Evolutionary conservation across 53 echinoderm and acorn worm species (phyloP).

Genomic region (Henricia sp.): DNA sequence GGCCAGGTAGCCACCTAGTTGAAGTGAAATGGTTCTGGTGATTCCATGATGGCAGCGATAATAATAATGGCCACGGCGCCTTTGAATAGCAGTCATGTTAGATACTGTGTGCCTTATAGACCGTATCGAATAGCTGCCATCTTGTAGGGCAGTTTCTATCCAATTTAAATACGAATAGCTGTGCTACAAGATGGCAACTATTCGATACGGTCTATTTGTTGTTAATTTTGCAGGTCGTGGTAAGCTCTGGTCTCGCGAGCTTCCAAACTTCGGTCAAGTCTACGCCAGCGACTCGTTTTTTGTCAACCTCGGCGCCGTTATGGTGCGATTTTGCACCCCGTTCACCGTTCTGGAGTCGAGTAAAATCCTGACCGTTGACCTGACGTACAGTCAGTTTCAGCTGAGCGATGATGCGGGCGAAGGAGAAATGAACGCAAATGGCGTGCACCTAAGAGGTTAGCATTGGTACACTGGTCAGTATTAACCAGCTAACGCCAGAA

Average conservation of each 20-base stretch:
- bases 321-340: slow-evolving; percentile 84
- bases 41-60: no score
- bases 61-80: no score
- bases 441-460: slow-evolving; percentile 87
- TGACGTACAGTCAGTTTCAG: slow-evolving; percentile 77
- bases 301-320: slow-evolving; percentile 83
- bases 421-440: slow-evolving; percentile 70
- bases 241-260: slow-evolving; percentile 83
- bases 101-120: no score
- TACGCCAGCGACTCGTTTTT: slow-evolving; percentile 90
- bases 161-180: no score
- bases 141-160: no score
- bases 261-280: slow-evolving; percentile 66
- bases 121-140: no score
- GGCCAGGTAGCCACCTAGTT: no score
- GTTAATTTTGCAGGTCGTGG: slow-evolving; percentile 80
- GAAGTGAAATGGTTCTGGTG: no score
- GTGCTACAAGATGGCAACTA: no score
- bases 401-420: slow-evolving; percentile 58
- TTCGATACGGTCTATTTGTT: no score
- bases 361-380: slow-evolving; percentile 74
- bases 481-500: no score
- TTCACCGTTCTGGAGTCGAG: slow-evolving; percentile 79
- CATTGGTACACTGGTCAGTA: neutral
- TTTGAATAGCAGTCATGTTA: no score